These are phyloP conservation scores for Procambarus virginalis DNA, from an alignment of 1,140 invertebrate genomes.

Conservation along the genomic window DNA sequence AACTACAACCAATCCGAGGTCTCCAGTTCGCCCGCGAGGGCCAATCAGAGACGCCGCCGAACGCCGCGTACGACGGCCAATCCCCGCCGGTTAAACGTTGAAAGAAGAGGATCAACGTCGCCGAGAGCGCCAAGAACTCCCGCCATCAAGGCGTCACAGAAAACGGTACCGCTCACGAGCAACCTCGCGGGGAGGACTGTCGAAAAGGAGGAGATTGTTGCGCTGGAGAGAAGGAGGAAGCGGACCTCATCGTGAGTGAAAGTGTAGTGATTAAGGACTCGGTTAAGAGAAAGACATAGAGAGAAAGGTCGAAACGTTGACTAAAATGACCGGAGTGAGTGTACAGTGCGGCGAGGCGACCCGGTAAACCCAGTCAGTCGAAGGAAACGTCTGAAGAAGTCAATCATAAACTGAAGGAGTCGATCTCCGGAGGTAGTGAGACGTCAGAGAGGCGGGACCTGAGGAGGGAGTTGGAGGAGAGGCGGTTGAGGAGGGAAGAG, in stretches of 20 bases:
- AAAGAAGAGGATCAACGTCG: slow-evolving; percentile 48
- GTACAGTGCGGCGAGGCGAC: neutral
- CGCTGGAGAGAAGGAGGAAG: slow-evolving; percentile 46
- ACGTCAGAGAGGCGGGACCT: slow-evolving; percentile 19
- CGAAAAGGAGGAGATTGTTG: neutral
- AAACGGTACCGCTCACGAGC: slow-evolving; percentile 14
- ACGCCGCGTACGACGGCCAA: neutral
- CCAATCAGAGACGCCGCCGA: neutral
- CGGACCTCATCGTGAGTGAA: slow-evolving; percentile 52
- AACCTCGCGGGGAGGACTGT: neutral
- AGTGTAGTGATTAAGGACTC: slow-evolving; percentile 59
- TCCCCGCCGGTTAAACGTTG: slow-evolving; percentile 23
- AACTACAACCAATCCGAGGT: slow-evolving; percentile 23
- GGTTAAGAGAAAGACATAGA: slow-evolving; percentile 34
- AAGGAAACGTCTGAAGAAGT: slow-evolving; percentile 48
- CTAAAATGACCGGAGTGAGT: neutral
- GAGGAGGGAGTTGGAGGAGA: slow-evolving; percentile 29
- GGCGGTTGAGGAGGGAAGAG: slow-evolving; percentile 13
- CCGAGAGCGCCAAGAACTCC: slow-evolving; percentile 8
- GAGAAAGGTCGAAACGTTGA: slow-evolving; percentile 4
- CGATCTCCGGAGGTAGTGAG: neutral
- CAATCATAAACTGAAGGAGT: slow-evolving; percentile 41
- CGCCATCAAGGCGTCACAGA: slow-evolving; percentile 12
- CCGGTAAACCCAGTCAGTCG: slow-evolving; percentile 1
- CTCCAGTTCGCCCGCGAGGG: neutral